Evolutionary conservation across 2,113 vertebrate genomes (phyloP), one percentile per base, ranked within the genome.

Genomic region (Campylomormyrus tamandua): DNA sequence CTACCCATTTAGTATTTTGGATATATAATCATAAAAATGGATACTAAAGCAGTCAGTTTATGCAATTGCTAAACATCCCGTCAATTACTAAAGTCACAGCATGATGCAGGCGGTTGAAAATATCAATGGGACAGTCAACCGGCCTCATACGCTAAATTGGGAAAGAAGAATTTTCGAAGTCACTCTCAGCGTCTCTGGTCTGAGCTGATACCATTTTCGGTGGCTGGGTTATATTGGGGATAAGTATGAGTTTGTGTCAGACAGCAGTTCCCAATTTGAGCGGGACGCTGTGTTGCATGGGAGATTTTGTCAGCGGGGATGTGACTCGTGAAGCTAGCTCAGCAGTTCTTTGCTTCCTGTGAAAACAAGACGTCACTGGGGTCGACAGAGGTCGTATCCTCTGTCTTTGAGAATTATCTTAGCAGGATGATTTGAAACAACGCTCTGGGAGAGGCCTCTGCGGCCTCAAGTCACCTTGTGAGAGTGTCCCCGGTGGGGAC

Each of bases 241-340:
- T 87, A 87, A 87, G 50, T 21, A 39, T 50, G 85, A 53, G 49
- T 86, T 86, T 86, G 83, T 50, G 46, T 87, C 85, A 87, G 85
- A 52, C 48, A 87, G 27, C 42, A n/a, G 46, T 85, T 85, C 46
- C 21, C 42, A 85, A 8, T 27, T 85, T 77, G 35, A 80, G 15
- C 6, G 74, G 35, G 15, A 80, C 35, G 5, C 15, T 42, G 15
- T 42, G 15, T 80, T 80, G 35, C 74, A 42, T 13, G 13, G 17
- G 31, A 80, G 13, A 70, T 80, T 39, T 42, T 80, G 31, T 80
- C 74, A 80, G 74, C 13, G 5, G 74, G 17, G 74, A 80, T 19
- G 83, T 46, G 42, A n/a, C 48, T 27, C 24, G 10, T 27, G 45
- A 15, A 46, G 83, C 46, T 6, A 86, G 83, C 45, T 49, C 74